Percentiles rank a stretch among this genome's conserved stretches.
These are phyloP conservation scores for Ophiothrix spiculata DNA, from an alignment of 35 echinoderm and acorn worm genomes.

Conservation along the genomic window DNA sequence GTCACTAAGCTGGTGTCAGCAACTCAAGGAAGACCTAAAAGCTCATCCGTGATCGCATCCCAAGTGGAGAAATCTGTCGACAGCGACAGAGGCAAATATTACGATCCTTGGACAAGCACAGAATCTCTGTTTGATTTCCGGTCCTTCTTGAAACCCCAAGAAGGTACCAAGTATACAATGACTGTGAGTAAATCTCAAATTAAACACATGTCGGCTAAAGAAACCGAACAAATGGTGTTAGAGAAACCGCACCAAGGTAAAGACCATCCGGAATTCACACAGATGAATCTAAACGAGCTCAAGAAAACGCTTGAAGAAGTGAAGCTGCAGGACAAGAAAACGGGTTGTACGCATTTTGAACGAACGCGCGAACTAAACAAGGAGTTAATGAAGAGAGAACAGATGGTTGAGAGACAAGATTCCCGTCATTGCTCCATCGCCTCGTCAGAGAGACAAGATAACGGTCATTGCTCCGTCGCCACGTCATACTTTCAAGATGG, in stretches of 20 bases:
- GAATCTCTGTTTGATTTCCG: too few relatives aligned
- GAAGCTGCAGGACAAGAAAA: neutral
- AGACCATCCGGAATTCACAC: constrained; percentile 58
- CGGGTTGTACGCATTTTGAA: neutral
- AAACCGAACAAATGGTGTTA: neutral
- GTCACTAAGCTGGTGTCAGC: neutral
- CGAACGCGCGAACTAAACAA: neutral
- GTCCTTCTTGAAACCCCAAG: constrained; percentile 36
- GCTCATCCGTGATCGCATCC: neutral
- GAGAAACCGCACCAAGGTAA: constrained; percentile 49
- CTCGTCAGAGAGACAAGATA: neutral
- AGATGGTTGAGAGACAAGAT: too few relatives aligned
- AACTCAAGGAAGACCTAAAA: too few relatives aligned
- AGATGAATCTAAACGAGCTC: constrained; percentile 65
- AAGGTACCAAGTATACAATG: constrained; percentile 71
- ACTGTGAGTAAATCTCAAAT: constrained; percentile 66
- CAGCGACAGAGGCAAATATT: neutral
- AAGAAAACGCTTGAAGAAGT: constrained; percentile 55
- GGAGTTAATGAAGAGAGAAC: neutral
- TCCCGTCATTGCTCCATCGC: neutral
- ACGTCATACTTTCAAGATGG: neutral
- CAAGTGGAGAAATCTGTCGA: too few relatives aligned
- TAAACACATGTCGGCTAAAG: constrained; percentile 50
- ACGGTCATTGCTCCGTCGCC: neutral
- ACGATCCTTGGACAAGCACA: constrained; percentile 41